These are phyloP conservation scores for Lepus timidus DNA, from an alignment of 2,113 vertebrate genomes.

Conservation along the genomic window DNA sequence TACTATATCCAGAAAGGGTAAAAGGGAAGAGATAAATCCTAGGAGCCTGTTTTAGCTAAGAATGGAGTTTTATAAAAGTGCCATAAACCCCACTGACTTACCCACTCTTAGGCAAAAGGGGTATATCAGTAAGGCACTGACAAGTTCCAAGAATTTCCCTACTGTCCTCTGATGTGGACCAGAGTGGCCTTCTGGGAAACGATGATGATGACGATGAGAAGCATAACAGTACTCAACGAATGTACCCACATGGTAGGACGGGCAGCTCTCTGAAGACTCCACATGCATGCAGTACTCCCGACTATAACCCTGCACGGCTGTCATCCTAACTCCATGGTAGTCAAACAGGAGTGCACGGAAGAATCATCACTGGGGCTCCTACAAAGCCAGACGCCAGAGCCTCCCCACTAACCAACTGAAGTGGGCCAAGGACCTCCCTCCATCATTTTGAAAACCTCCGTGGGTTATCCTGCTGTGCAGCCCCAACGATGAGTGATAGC, in stretches of 20 bases:
- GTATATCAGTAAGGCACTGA: not conserved
- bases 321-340: not conserved
- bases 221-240: rapidly evolving
- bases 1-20: too few species aligned
- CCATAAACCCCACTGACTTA: not conserved
- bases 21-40: not conserved
- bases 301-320: rapidly evolving
- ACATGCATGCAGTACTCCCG: rapidly evolving
- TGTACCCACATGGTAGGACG: rapidly evolving
- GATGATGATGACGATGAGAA: not conserved
- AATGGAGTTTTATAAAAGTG: not conserved
- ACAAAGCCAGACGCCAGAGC: not conserved
- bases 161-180: not conserved
- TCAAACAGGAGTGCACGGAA: too few species aligned
- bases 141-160: rapidly evolving
- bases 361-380: not conserved
- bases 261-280: rapidly evolving
- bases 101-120: not conserved
- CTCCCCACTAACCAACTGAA: not conserved
- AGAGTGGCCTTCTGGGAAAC: not conserved
- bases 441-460: not conserved
- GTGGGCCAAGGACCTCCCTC: not conserved
- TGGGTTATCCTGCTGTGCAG: not conserved
- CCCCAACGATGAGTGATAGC: not conserved
- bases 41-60: not conserved